Conservation (phyloP, 2,888 invertebrate species). For the Parthenolecanium corni region DNA sequence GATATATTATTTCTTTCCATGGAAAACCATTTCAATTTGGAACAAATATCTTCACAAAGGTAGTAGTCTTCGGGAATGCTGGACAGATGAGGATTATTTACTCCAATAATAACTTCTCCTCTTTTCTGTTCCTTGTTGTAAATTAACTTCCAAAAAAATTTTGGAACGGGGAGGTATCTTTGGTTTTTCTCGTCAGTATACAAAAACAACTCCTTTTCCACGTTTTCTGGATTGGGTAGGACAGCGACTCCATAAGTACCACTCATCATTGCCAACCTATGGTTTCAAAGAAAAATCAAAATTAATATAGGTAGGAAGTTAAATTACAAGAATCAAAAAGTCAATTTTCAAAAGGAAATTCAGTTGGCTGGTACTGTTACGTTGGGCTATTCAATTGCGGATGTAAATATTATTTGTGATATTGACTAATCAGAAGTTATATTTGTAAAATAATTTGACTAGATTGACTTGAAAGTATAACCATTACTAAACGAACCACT, state of each 20-base stretch:
- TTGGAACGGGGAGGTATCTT: constrained; percentile 40
- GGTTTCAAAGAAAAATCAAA: not conserved
- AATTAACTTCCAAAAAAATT: constrained; percentile 49
- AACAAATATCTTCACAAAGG: constrained; percentile 45
- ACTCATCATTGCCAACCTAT: constrained; percentile 37
- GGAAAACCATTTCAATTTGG: constrained; percentile 43
- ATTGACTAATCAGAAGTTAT: too few species aligned
- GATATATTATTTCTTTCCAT: constrained; percentile 43
- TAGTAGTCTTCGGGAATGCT: constrained; percentile 34
- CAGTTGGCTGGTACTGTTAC: too few species aligned
- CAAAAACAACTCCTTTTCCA: constrained; percentile 36
- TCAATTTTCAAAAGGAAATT: too few species aligned
- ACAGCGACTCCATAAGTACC: constrained; percentile 50
- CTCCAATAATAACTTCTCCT: constrained; percentile 49
- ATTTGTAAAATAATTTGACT: too few species aligned
- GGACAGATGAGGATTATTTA: constrained; percentile 49
- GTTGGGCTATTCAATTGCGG: too few species aligned
- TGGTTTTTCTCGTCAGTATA: constrained; percentile 2
- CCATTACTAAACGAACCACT: too few species aligned
- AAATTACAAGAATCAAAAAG: too few species aligned
- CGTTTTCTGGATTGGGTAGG: constrained; percentile 43
- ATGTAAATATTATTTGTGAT: not conserved
- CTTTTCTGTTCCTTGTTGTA: constrained; percentile 43
- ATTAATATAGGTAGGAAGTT: too few species aligned
- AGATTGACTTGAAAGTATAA: too few species aligned